Conservation (phyloP, 1,140 invertebrate species). For the Ganaspis sp. region DNA sequence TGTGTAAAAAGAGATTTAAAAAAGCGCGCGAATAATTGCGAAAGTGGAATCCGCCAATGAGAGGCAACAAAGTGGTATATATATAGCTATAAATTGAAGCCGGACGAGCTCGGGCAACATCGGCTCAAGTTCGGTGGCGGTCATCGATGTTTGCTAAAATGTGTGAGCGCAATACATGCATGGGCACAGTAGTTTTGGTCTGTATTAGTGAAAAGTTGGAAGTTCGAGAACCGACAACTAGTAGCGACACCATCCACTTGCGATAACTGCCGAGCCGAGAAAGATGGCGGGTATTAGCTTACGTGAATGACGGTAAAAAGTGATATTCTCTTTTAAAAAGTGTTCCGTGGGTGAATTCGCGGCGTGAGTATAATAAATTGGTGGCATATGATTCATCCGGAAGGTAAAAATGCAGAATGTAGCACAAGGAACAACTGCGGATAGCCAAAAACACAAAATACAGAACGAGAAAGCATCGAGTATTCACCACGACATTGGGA, state of each 20-base stretch:
- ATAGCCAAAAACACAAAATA: slow-evolving; percentile 86
- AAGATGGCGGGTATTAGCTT: slow-evolving; percentile 84
- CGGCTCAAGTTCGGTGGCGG: slow-evolving; percentile 40
- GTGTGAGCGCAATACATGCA: neutral
- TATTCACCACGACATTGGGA: slow-evolving; percentile 78
- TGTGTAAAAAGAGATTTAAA: too few species aligned
- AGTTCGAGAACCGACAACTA: neutral
- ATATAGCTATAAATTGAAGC: too few species aligned
- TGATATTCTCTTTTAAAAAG: slow-evolving; percentile 31
- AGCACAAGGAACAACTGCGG: slow-evolving; percentile 83
- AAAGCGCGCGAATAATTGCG: too few species aligned
- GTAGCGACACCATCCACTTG: neutral
- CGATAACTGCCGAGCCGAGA: slow-evolving; percentile 46
- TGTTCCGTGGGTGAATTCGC: slow-evolving; percentile 65
- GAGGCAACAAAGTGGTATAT: too few species aligned
- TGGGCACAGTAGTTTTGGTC: neutral
- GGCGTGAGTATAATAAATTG: slow-evolving; percentile 76
- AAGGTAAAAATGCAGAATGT: slow-evolving; percentile 93
- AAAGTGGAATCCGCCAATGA: too few species aligned
- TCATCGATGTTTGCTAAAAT: neutral
- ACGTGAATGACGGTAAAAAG: slow-evolving; percentile 62
- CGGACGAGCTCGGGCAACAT: neutral
- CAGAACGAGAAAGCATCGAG: slow-evolving; percentile 80
- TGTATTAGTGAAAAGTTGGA: neutral
- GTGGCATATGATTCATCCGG: slow-evolving; percentile 80